Percentiles rank a stretch among this genome's conserved stretches.
These are phyloP conservation scores for Dynastes hyllus DNA, from an alignment of 2,888 invertebrate species.

Conservation along the genomic window DNA sequence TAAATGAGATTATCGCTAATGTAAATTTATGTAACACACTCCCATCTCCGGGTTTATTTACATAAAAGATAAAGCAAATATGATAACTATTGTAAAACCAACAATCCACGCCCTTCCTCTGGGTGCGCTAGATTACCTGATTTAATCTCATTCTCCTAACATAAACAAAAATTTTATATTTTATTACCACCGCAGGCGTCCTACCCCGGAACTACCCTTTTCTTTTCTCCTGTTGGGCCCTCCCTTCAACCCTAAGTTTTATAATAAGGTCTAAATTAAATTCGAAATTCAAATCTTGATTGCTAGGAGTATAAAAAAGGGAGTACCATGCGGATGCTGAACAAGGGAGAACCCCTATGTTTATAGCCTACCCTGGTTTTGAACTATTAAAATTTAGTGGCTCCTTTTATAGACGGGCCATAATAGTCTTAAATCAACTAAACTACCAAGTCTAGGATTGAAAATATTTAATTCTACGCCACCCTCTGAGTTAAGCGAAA, in stretches of 20 bases:
- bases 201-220: conserved; percentile 1
- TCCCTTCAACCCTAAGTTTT: not conserved
- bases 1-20: conserved; percentile 40
- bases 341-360: not conserved
- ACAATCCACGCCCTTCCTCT: conserved; percentile 39
- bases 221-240: not conserved
- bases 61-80: not conserved
- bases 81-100: not conserved
- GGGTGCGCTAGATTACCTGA: conserved; percentile 52
- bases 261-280: conserved; percentile 57
- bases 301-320: conserved; percentile 53
- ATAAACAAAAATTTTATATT: conserved; percentile 55
- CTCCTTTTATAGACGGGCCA: conserved; percentile 4
- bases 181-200: not conserved
- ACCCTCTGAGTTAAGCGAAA: conserved; percentile 60
- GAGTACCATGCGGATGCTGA: not conserved
- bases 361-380: not conserved
- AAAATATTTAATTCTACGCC: conserved; percentile 65
- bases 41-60: conserved; percentile 21
- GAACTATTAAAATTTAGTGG: conserved; percentile 46
- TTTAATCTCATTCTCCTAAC: conserved; percentile 54
- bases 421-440: conserved; percentile 57
- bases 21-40: conserved; percentile 44
- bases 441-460: conserved; percentile 63
- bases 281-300: conserved; percentile 60